Evolutionary conservation across 1,140 invertebrate species (phyloP).

Genomic region (Hesperophylax magnus): DNA sequence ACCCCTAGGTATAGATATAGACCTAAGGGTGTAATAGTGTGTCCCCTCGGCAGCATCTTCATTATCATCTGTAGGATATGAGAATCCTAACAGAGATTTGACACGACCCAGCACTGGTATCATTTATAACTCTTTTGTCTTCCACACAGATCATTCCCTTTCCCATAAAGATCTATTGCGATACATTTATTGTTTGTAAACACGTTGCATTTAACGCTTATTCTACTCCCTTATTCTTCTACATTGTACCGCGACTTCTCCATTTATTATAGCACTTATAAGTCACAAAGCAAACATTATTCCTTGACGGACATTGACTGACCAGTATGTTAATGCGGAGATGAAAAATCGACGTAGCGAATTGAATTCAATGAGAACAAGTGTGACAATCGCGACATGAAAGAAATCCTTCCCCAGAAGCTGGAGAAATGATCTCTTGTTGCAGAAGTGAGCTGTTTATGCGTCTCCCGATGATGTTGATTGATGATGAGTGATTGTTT

Average conservation of each 20-base stretch:
- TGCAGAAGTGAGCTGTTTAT: conserved; percentile 32
- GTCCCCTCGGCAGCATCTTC: conserved; percentile 21
- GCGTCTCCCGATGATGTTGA: conserved; percentile 36
- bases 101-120: conserved; percentile 46
- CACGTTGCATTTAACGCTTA: conserved; percentile 45
- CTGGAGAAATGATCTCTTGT: neutral
- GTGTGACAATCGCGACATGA: conserved; percentile 50
- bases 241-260: conserved; percentile 18
- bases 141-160: conserved; percentile 34
- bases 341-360: conserved; percentile 54
- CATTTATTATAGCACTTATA: conserved; percentile 37
- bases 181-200: conserved; percentile 45
- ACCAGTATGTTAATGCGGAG: conserved; percentile 52
- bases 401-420: conserved; percentile 8
- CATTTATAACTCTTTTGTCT: conserved; percentile 56
- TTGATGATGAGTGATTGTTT: conserved; percentile 54
- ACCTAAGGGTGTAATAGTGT: neutral
- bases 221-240: neutral
- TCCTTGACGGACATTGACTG: conserved; percentile 34
- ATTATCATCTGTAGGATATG: conserved; percentile 18
- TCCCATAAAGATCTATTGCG: conserved; percentile 44
- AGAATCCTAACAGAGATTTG: conserved; percentile 45
- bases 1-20: neutral
- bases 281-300: conserved; percentile 16
- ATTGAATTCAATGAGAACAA: conserved; percentile 47